Percentiles rank a stretch among this genome's conserved stretches.
Evolutionary conservation across 2,797 vertebrate species (phyloP).

Genomic region (Lutjanus argentimaculatus): DNA sequence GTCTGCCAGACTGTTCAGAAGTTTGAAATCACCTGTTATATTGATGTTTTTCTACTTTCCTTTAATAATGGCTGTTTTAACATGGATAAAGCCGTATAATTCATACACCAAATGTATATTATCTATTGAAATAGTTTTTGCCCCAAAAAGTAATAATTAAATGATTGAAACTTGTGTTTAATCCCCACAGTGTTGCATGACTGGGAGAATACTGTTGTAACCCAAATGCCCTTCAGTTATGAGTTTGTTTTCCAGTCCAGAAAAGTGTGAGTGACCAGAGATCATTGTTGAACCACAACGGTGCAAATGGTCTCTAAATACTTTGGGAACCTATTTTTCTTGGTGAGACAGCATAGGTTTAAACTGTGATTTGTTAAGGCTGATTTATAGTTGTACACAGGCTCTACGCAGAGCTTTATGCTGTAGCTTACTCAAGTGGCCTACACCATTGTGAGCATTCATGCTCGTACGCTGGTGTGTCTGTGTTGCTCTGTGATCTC

Average conservation of each 20-base stretch:
- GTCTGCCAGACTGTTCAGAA: neutral
- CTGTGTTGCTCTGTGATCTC: too few relatives aligned
- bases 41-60: neutral
- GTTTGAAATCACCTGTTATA: neutral
- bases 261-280: neutral
- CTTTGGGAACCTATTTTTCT: neutral
- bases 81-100: neutral
- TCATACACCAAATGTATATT: neutral
- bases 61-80: neutral
- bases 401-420: too few relatives aligned
- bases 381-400: too few relatives aligned
- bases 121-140: neutral
- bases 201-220: neutral
- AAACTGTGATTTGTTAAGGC: too few relatives aligned
- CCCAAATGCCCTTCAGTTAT: neutral
- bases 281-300: neutral
- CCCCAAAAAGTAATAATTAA: neutral
- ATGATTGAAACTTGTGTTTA: neutral
- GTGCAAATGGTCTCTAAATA: neutral
- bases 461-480: too few relatives aligned
- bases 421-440: too few relatives aligned
- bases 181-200: neutral
- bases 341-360: too few relatives aligned
- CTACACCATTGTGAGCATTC: too few relatives aligned
- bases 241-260: neutral